Evolutionary conservation across 2,888 invertebrate genomes (phyloP), one percentile per base, ranked within the genome.

Genomic region (Drosophila mercatorum): DNA sequence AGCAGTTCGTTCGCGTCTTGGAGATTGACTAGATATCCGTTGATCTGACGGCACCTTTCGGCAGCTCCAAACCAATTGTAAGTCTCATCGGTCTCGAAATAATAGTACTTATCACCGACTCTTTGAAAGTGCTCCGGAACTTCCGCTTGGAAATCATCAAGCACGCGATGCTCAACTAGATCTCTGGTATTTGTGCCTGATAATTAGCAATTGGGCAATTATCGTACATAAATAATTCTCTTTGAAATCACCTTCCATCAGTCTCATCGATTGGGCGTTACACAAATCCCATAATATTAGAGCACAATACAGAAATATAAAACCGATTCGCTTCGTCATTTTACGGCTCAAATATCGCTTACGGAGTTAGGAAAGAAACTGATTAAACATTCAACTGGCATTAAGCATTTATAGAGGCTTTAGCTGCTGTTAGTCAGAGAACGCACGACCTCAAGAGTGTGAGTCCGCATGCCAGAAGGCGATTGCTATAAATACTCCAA

Each of bases 21-120:
- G 2, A 68, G 57, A 63, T 74, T 78, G 6, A 78, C 55, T 0
- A 78, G 55, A 49, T 74, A 11, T 2, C 53, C 74, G 0, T 41
- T 28, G 7, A 63, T 5, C 28, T 17, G 44, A 1, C 36, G 64
- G 36, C 78, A 74, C 10, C 17, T 57, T 44, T 68, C 41, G 0
- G 40, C 53, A 17, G 74, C 68, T 1, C 67, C 65, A 57, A 78
- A 66, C 74, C 78, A 78, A 63, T 78, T 78, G 0, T 10, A 5
- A 3, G 11, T 0, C 3, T n/a, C 1, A 3, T 28, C n/a, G 1
- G 44, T 0, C 8, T 61, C 36, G 5, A 78, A 41, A 14, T 58
- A 38, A 11, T 75, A 74, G 31, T 46, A 78, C 28, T 78, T 78
- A 0, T 3, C 12, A 1, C 52, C 65, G 14, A 78, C 49, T 58